Percentiles rank a stretch among this genome's conserved stretches.
These are phyloP conservation scores for Chrysina gloriosa DNA, from an alignment of 2,888 invertebrate genomes.

Conservation along the genomic window DNA sequence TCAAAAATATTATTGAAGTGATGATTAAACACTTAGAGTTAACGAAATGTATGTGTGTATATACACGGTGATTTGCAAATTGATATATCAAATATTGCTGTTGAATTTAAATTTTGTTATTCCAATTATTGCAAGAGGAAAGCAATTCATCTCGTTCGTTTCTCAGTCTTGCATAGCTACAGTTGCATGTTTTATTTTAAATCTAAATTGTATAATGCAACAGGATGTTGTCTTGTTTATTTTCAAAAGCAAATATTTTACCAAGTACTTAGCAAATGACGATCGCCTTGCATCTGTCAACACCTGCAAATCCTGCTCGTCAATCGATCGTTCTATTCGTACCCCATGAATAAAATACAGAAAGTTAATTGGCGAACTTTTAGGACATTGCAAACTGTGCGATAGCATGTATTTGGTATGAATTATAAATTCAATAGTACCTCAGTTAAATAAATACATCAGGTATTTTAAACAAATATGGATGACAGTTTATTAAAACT, in stretches of 20 bases:
- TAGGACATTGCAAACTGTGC: not conserved
- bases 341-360: slow-evolving; percentile 7
- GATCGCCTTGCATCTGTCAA: slow-evolving; percentile 16
- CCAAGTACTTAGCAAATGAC: not conserved
- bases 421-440: slow-evolving; percentile 27
- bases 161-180: not conserved
- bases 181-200: slow-evolving; percentile 3
- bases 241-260: slow-evolving; percentile 25
- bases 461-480: slow-evolving; percentile 21
- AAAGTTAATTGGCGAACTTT: not conserved
- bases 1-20: slow-evolving; percentile 11
- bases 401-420: not conserved
- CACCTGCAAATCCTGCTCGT: not conserved
- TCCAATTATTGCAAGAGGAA: not conserved
- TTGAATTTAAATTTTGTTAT: not conserved
- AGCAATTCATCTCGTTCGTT: not conserved
- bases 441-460: slow-evolving; percentile 26
- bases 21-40: slow-evolving; percentile 9
- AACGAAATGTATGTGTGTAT: not conserved
- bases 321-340: not conserved
- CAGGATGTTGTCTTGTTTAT: slow-evolving; percentile 9
- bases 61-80: not conserved
- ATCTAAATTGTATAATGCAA: slow-evolving; percentile 15
- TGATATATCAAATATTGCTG: slow-evolving; percentile 10
- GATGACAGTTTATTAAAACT: slow-evolving; percentile 8